These are phyloP conservation scores for Holothuria scabra DNA, from an alignment of 53 echinoderm and acorn worm species.

Conservation along the genomic window DNA sequence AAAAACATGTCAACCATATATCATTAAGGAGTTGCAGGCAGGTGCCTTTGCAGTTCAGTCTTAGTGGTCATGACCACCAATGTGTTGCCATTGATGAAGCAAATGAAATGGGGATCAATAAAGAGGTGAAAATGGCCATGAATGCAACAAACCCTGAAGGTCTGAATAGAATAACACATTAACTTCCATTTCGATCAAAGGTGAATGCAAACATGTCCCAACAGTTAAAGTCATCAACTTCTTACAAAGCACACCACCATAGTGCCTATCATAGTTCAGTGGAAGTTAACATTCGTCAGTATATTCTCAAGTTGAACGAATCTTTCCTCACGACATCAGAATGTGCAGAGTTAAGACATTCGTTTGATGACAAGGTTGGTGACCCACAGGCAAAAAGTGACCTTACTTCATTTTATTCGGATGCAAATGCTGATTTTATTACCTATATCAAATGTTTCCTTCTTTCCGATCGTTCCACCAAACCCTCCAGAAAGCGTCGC, in stretches of 20 bases:
- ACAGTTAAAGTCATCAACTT: neutral
- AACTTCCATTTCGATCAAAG: constrained; percentile 18
- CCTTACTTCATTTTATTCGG: constrained; percentile 11
- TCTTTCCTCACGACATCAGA: neutral
- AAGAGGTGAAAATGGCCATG: constrained; percentile 35
- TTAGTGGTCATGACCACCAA: constrained; percentile 15
- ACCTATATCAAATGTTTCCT: constrained; percentile 19
- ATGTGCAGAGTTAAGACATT: neutral
- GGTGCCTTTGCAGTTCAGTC: constrained; percentile 40
- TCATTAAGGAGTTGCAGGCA: neutral
- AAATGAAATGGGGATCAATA: constrained; percentile 35
- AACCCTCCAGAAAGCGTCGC: constrained; percentile 19
- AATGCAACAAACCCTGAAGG: constrained; percentile 35
- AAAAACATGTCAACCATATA: neutral
- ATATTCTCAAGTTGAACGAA: neutral
- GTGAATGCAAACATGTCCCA: neutral
- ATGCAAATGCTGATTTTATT: neutral
- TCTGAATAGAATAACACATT: neutral
- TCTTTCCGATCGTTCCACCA: neutral
- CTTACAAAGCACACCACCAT: no score
- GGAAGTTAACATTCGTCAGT: neutral
- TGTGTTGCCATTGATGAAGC: constrained; percentile 36
- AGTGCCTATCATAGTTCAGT: neutral
- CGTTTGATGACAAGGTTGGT: constrained; percentile 28
- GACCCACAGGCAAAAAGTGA: neutral